Percentiles rank a stretch among this genome's conserved stretches.
Conservation (phyloP, 2,797 vertebrate species). For the Centropyge bicolor region DNA sequence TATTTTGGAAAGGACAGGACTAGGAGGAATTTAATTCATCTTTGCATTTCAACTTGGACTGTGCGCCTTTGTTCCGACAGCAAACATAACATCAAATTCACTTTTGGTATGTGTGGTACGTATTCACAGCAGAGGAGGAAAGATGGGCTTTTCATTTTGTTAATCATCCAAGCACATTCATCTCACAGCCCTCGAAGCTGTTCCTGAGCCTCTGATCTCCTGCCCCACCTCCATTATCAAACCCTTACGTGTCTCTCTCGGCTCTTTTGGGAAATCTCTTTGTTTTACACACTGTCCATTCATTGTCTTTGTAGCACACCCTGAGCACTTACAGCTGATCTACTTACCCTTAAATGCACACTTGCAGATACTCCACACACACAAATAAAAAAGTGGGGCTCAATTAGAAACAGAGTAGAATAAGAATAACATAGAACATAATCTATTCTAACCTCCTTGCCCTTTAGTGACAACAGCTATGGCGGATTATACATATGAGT, state of each 20-base stretch:
- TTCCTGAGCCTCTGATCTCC: background rate
- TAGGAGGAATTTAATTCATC: background rate
- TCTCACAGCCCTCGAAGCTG: background rate
- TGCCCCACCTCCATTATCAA: background rate
- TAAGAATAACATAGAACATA: slow-evolving; percentile 39
- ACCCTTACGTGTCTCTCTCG: slow-evolving; percentile 10
- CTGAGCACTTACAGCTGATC: slow-evolving; percentile 3
- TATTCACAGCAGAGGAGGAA: slow-evolving; percentile 4
- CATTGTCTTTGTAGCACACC: background rate
- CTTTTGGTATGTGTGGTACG: background rate
- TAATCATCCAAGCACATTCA: background rate
- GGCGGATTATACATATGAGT: slow-evolving; percentile 16
- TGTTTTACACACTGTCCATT: slow-evolving; percentile 5
- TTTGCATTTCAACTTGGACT: background rate
- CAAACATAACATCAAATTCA: background rate
- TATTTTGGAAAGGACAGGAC: background rate
- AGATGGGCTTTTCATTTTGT: slow-evolving; percentile 5
- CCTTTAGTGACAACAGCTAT: background rate
- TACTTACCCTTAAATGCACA: slow-evolving; percentile 14
- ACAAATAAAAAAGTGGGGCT: background rate
- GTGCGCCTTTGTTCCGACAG: background rate
- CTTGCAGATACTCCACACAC: background rate
- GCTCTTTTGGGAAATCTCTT: slow-evolving; percentile 30
- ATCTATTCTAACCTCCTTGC: slow-evolving; percentile 33
- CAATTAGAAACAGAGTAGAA: background rate